Percentiles rank a stretch among this genome's conserved stretches.
Conservation (phyloP, 2,797 vertebrate genomes). For the Gephyroberyx darwinii region DNA sequence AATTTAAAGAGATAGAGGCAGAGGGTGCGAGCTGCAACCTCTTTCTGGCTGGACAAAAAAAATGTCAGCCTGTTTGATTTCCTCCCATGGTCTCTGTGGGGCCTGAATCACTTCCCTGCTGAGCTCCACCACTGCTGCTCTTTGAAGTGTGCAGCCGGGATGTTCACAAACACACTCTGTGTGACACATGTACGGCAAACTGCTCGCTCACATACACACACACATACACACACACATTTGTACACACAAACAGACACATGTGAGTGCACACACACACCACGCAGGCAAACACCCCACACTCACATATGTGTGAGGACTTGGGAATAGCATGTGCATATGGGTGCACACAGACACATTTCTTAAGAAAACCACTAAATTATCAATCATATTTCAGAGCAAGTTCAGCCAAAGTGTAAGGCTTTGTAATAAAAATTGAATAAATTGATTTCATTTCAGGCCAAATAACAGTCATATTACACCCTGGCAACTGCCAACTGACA, state of each 20-base stretch:
- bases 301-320: not conserved
- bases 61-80: slow-evolving; percentile 67
- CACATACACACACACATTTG: not conserved
- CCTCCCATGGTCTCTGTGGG: slow-evolving; percentile 59
- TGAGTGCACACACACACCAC: not conserved
- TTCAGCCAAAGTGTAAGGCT: not conserved
- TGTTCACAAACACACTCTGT: slow-evolving; percentile 43
- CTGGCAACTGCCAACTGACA: slow-evolving; percentile 9
- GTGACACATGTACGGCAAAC: slow-evolving; percentile 17
- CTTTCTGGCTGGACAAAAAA: slow-evolving; percentile 51
- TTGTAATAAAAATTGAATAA: slow-evolving; percentile 11
- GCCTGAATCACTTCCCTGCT: slow-evolving; percentile 58
- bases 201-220: slow-evolving; percentile 25
- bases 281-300: not conserved
- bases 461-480: slow-evolving; percentile 12
- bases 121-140: slow-evolving; percentile 54
- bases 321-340: not conserved
- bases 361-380: not conserved
- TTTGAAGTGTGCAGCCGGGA: slow-evolving; percentile 65
- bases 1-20: slow-evolving; percentile 2
- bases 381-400: not conserved
- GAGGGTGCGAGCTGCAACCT: slow-evolving; percentile 37
- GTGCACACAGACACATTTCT: slow-evolving; percentile 6
- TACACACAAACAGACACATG: not conserved
- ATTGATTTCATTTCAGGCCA: slow-evolving; percentile 15